Evolutionary conservation across 2,888 invertebrate species (phyloP).

Genomic region (Drepana falcataria): DNA sequence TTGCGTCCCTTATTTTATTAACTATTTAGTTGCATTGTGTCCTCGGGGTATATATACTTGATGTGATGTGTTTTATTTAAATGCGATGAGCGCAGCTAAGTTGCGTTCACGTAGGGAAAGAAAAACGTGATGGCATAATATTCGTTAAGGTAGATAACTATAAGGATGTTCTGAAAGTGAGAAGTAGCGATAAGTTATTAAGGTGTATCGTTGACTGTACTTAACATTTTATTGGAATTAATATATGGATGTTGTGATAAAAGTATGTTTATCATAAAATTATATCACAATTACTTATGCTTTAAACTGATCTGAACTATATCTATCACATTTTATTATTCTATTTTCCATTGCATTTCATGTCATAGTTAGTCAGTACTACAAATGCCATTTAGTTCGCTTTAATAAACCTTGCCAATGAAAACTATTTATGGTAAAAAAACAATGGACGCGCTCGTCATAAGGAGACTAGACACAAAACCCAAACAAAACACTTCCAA

Average conservation of each 20-base stretch:
- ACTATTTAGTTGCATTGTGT: background rate
- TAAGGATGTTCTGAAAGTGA: constrained; percentile 58
- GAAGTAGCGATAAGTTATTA: constrained; percentile 34
- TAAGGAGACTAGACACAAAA: no score
- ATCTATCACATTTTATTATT: no score
- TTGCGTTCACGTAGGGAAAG: background rate
- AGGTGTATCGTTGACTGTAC: background rate
- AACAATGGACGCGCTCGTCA: no score
- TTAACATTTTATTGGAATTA: constrained; percentile 13
- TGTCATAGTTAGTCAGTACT: no score
- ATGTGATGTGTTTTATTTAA: background rate
- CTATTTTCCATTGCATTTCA: no score
- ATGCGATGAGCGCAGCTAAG: background rate
- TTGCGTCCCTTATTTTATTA: no score
- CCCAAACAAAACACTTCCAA: no score
- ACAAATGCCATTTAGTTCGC: no score
- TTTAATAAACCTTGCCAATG: no score
- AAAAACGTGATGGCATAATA: constrained; percentile 18
- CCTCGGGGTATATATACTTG: background rate
- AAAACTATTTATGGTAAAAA: no score
- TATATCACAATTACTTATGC: background rate
- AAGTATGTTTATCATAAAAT: background rate
- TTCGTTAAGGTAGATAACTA: constrained; percentile 21
- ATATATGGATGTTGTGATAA: constrained; percentile 18
- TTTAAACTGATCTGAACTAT: background rate